Percentiles rank a stretch among this genome's conserved stretches.
These are phyloP conservation scores for Stegodyphus mimosarum DNA, from an alignment of 1,140 invertebrate species.

Conservation along the genomic window DNA sequence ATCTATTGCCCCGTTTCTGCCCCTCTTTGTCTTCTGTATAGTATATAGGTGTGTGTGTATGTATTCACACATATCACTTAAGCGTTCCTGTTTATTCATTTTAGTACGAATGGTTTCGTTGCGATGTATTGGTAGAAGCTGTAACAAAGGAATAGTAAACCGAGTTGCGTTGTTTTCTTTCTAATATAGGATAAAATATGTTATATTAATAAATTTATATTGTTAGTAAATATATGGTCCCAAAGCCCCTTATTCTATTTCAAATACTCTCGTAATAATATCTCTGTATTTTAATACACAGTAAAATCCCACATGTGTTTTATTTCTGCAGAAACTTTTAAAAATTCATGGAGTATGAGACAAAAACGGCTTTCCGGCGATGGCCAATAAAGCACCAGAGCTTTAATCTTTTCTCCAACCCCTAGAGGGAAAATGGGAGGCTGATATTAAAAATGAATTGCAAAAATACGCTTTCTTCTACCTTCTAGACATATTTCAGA, in stretches of 20 bases:
- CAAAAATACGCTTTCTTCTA: slow-evolving; percentile 28
- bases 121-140: too few relatives aligned
- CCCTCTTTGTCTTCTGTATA: too few relatives aligned
- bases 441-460: slow-evolving; percentile 56
- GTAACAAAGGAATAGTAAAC: too few relatives aligned
- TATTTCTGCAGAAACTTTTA: slow-evolving; percentile 36
- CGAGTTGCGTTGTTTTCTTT: too few relatives aligned
- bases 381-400: slow-evolving; percentile 43
- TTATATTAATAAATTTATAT: not conserved
- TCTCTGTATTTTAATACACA: slow-evolving; percentile 47
- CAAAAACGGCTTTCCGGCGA: slow-evolving; percentile 31
- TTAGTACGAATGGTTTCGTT: too few relatives aligned
- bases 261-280: slow-evolving; percentile 15
- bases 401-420: slow-evolving; percentile 38
- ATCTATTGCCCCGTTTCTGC: too few relatives aligned
- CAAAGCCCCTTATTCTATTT: not conserved
- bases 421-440: slow-evolving; percentile 2
- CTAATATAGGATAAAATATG: too few relatives aligned
- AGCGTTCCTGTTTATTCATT: too few relatives aligned
- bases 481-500: slow-evolving; percentile 30
- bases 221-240: not conserved
- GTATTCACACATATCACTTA: too few relatives aligned
- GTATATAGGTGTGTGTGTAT: too few relatives aligned
- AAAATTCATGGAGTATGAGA: slow-evolving; percentile 44
- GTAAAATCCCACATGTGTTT: slow-evolving; percentile 43